Evolutionary conservation across 2,797 vertebrate species (phyloP).

Genomic region (Myripristis murdjan): DNA sequence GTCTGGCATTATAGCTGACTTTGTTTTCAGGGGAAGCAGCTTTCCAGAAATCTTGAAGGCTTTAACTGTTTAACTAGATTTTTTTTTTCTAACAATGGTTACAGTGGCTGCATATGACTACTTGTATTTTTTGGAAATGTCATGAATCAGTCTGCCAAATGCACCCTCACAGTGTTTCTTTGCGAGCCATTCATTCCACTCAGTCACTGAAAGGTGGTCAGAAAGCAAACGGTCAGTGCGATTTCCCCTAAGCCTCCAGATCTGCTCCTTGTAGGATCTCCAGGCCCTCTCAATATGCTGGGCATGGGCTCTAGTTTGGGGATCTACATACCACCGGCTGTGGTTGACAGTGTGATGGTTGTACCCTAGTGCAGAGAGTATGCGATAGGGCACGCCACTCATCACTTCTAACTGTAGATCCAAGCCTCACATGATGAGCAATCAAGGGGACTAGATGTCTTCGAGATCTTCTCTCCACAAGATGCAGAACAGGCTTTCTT

Average conservation of each 20-base stretch:
- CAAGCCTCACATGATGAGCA: constrained; percentile 17
- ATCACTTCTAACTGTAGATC: too few species aligned
- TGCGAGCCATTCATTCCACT: constrained; percentile 47
- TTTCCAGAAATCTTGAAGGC: too few species aligned
- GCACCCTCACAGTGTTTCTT: constrained; percentile 31
- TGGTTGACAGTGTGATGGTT: constrained; percentile 29
- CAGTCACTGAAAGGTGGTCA: constrained; percentile 34
- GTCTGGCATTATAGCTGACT: too few species aligned
- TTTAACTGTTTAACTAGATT: too few species aligned
- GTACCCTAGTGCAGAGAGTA: too few species aligned
- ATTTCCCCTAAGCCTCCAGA: constrained; percentile 43
- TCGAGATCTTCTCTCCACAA: constrained; percentile 20
- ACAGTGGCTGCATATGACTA: too few species aligned
- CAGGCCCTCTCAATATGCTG: constrained; percentile 45
- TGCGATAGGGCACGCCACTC: too few species aligned
- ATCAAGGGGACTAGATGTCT: constrained; percentile 13
- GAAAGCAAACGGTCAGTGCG: constrained; percentile 25
- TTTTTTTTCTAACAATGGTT: too few species aligned
- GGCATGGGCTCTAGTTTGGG: constrained; percentile 25
- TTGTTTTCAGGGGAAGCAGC: too few species aligned
- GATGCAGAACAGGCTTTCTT: constrained; percentile 23
- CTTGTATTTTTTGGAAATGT: constrained; percentile 32
- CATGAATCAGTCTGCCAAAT: constrained; percentile 24
- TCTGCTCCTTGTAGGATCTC: constrained; percentile 33
- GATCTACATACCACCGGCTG: constrained; percentile 32